phyloP scores from a whole-genome alignment of 2,888 invertebrate genomes.

The Calameuta idolon region DNA sequence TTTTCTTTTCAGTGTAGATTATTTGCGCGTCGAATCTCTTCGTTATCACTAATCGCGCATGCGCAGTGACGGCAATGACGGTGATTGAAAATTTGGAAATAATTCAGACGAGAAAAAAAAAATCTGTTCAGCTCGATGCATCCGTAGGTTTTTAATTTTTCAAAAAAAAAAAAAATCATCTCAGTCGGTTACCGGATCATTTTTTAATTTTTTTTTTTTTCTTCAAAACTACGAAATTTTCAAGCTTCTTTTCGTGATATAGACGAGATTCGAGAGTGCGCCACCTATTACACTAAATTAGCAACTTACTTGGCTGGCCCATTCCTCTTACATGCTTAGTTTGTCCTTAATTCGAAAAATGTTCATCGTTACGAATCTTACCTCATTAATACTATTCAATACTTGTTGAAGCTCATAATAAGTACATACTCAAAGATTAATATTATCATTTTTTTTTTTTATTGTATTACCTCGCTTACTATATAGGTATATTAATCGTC shows the following conservation, averaged over 20 bases:
- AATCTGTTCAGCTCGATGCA: too few species aligned
- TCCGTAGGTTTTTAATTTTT: not conserved
- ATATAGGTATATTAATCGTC: slow-evolving; percentile 16
- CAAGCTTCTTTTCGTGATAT: not conserved
- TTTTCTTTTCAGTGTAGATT: not conserved
- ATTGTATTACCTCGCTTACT: slow-evolving; percentile 34
- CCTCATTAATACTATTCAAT: slow-evolving; percentile 61
- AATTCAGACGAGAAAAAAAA: not conserved
- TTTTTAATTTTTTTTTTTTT: too few species aligned
- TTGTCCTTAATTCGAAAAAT: slow-evolving; percentile 23
- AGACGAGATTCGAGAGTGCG: slow-evolving; percentile 7
- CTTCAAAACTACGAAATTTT: not conserved
- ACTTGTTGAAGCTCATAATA: slow-evolving; percentile 66
- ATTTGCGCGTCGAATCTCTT: not conserved
- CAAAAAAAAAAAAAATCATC: not conserved
- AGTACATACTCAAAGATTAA: slow-evolving; percentile 62
- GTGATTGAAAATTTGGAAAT: not conserved
- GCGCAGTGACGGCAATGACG: not conserved
- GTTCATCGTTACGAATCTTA: slow-evolving; percentile 28
- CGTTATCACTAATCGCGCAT: not conserved
- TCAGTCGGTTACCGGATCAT: too few species aligned
- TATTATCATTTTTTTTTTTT: slow-evolving; percentile 51
- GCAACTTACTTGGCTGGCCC: slow-evolving; percentile 13
- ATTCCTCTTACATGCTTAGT: slow-evolving; percentile 13
- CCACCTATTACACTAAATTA: slow-evolving; percentile 8